These are phyloP conservation scores for Callionymus lyra DNA, from an alignment of 2,113 vertebrate genomes.

Conservation along the genomic window DNA sequence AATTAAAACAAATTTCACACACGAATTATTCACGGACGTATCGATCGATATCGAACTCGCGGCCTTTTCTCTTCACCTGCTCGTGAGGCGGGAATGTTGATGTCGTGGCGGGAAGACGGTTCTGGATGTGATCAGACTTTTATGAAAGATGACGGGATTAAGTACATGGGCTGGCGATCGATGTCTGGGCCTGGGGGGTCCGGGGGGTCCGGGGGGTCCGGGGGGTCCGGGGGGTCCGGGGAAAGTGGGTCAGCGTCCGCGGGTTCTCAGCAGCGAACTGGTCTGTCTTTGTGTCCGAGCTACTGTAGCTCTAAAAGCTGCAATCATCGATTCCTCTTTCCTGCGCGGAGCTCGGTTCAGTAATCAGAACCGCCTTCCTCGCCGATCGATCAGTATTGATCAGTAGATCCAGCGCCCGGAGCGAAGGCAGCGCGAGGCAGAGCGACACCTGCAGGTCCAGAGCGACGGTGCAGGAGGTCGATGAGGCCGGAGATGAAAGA, in stretches of 20 bases:
- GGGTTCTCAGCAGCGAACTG: constrained; percentile 17
- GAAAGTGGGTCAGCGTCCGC: constrained; percentile 28
- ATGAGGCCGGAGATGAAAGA: constrained; percentile 17
- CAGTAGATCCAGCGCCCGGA: constrained; percentile 71
- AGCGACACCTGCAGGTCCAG: constrained; percentile 65
- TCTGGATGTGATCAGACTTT: no score
- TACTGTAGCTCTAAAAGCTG: constrained; percentile 76
- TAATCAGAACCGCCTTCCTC: constrained; percentile 76
- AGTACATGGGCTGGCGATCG: neutral
- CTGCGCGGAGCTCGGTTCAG: constrained; percentile 70
- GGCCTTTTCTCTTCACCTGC: constrained; percentile 60
- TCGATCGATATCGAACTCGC: constrained; percentile 67
- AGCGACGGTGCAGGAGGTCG: constrained; percentile 27
- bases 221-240: constrained; percentile 15
- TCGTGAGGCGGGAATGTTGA: constrained; percentile 59
- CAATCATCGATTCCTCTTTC: constrained; percentile 69
- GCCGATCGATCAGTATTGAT: constrained; percentile 74
- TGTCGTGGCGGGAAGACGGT: constrained; percentile 20
- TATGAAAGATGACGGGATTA: no score
- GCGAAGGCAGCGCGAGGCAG: constrained; percentile 56
- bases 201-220: constrained; percentile 19
- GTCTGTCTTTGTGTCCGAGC: constrained; percentile 57
- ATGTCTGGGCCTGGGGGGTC: constrained; percentile 4
- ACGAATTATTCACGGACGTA: constrained; percentile 71
- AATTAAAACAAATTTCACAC: constrained; percentile 72